These are phyloP conservation scores for Buathra laborator DNA, from an alignment of 2,888 invertebrate genomes.

Conservation along the genomic window DNA sequence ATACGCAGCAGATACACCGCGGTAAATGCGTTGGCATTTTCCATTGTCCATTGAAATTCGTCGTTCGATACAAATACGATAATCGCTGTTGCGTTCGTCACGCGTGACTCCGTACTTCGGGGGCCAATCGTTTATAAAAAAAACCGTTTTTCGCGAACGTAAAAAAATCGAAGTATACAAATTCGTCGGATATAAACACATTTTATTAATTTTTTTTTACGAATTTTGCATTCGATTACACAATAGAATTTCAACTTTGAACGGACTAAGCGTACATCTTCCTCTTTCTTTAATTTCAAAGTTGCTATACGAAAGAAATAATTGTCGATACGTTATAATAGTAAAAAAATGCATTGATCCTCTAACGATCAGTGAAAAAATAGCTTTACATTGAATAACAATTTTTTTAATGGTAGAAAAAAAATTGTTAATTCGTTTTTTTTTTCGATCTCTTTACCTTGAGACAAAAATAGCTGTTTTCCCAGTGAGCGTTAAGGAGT, in stretches of 20 bases:
- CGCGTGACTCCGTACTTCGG: not conserved
- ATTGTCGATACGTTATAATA: not conserved
- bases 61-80: not conserved
- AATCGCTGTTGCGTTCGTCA: not conserved
- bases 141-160: not conserved
- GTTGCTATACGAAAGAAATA: slow-evolving; percentile 13
- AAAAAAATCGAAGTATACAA: not conserved
- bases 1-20: not conserved
- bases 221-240: not conserved
- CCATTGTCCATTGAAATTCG: slow-evolving; percentile 37
- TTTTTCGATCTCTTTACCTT: no score
- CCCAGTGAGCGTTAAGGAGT: not conserved
- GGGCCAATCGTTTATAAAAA: not conserved
- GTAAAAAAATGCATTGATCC: not conserved
- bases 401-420: no score
- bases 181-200: not conserved
- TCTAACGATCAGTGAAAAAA: not conserved
- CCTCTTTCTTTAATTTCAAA: not conserved
- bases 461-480: not conserved
- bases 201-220: not conserved
- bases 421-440: no score
- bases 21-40: not conserved
- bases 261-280: not conserved
- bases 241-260: not conserved
- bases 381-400: no score